Conservation (phyloP, 2,113 vertebrate genomes). For the Zeus faber region DNA sequence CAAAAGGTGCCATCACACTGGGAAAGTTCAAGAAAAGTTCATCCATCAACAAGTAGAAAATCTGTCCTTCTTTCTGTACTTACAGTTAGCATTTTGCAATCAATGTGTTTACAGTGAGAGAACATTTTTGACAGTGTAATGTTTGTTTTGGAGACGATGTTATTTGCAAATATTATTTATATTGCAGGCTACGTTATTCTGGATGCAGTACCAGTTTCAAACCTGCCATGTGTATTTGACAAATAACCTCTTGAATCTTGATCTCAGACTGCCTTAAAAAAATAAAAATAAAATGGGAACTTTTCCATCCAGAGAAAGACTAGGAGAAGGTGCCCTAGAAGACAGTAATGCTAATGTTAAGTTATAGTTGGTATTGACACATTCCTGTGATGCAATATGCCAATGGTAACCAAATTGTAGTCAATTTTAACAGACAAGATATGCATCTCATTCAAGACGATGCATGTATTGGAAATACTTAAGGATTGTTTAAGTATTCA, state of each 20-base stretch:
- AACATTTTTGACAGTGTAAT: conserved; percentile 1
- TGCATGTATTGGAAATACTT: no score
- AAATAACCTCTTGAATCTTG: no score
- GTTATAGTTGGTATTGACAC: no score
- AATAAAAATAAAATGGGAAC: neutral
- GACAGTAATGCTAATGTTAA: no score
- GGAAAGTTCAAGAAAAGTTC: conserved; percentile 51
- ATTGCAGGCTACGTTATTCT: neutral
- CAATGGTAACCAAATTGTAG: no score
- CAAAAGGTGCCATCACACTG: conserved; percentile 63
- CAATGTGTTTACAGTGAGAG: conserved; percentile 8
- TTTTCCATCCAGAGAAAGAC: conserved; percentile 53
- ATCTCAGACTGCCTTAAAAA: neutral
- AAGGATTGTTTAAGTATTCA: no score
- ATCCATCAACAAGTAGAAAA: conserved; percentile 43
- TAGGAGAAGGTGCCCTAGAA: no score
- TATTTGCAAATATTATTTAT: neutral
- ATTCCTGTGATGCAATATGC: no score
- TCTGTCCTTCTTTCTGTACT: neutral
- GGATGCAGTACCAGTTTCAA: neutral
- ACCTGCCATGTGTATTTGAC: neutral
- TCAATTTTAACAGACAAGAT: no score
- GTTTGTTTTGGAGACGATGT: neutral
- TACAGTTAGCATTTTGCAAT: conserved; percentile 2
- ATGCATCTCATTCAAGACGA: no score